Percentiles rank a stretch among this genome's conserved stretches.
Evolutionary conservation across 2,113 vertebrate species (phyloP).

Genomic region (Progne subis): DNA sequence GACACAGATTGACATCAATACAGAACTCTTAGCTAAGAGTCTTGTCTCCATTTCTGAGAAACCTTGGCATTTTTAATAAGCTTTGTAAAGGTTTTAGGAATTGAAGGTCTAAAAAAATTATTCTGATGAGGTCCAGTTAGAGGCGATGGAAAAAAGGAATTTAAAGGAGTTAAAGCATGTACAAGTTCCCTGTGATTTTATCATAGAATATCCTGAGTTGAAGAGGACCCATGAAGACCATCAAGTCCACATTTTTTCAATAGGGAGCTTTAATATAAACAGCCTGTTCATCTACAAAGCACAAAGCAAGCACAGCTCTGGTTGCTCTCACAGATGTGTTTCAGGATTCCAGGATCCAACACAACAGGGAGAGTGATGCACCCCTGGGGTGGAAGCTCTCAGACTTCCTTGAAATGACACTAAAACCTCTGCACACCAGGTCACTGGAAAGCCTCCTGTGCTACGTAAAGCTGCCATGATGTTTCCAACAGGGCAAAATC

Average conservation of each 20-base stretch:
- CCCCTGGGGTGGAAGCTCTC: background rate
- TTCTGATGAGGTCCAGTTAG: background rate
- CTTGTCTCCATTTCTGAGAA: background rate
- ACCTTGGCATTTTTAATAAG: background rate
- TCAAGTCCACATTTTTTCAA: background rate
- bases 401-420: background rate
- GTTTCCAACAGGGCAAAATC: slow-evolving; percentile 1
- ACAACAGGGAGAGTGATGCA: background rate
- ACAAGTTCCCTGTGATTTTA: background rate
- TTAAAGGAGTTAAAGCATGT: background rate
- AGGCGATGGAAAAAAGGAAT: background rate
- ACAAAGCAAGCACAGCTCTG: background rate
- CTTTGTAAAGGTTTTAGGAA: background rate
- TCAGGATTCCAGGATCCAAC: background rate
- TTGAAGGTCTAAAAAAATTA: background rate
- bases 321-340: background rate
- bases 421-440: background rate
- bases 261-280: background rate
- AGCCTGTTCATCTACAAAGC: background rate
- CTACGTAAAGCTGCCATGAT: background rate
- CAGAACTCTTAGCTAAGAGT: background rate
- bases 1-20: background rate
- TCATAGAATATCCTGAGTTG: background rate
- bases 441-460: background rate
- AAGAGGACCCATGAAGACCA: background rate